Evolutionary conservation across 2,113 vertebrate genomes (phyloP), one percentile per base, ranked within the genome.

Genomic region (Lagenorhynchus albirostris): DNA sequence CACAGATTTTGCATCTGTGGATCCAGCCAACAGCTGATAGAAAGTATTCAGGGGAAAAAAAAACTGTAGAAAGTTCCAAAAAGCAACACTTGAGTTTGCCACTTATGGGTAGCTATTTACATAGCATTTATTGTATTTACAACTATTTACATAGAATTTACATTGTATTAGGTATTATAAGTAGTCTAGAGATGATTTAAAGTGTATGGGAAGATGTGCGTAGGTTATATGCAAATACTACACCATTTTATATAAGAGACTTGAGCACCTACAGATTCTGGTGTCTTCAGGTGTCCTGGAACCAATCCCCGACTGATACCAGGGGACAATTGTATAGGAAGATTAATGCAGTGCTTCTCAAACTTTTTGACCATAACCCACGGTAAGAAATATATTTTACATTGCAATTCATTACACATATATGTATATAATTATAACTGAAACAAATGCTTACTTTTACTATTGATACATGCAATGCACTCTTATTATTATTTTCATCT

Each of bases 371-470:
- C 38, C 33, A 23, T 82, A n/a, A 86, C 67, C 60, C 18, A 17
- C 13, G 73, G 23, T 62, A 93, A 73, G 26, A 97, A 94, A 89
- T 85, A 36, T 2, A 63, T 92, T 96, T 95, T 89, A 82, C 29
- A 36, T 25, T 96, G 55, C 15, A 93, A 2, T 50, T 96, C 85
- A 68, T 26, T 63, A 63, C 4, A 58, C 21, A 73, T 8, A 17
- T 55, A 25, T 62, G 47, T 85, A 23, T 89, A 38, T 77, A 12
- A 90, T 82, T 94, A 29, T 94, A 92, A 77, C 71, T 12, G 26
- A 93, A 95, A 70, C 9, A 70, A 74, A 83, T 91, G 36, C 36
- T 86, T 79, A 71, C 44, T 92, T 95, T 82, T 70, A 58, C 55
- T 21, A 21, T 8, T 58, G 55, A 70, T 76, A 77, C 18, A 26